phyloP scores from a whole-genome alignment of 64 coral and sea anemone genomes.

The Orbicella faveolata region DNA sequence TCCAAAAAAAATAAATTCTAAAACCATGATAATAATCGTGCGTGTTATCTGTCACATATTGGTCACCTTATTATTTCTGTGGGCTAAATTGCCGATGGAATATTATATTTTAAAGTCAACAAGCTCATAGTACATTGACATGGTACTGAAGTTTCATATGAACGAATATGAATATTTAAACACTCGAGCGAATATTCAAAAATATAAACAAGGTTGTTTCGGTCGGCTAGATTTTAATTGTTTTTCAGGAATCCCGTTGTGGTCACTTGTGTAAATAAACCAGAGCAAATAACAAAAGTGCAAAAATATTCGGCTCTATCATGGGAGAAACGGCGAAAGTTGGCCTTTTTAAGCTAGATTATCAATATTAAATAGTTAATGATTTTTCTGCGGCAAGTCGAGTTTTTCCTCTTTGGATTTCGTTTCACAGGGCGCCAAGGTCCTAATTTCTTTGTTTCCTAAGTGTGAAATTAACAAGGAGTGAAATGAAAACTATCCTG shows the following conservation, averaged over 20 bases:
- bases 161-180: not conserved
- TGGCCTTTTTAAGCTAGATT: not conserved
- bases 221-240: not conserved
- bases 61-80: too few relatives aligned
- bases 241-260: not conserved
- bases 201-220: not conserved
- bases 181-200: not conserved
- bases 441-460: slow-evolving; percentile 12
- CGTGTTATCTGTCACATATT: not conserved
- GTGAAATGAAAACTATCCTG: not conserved
- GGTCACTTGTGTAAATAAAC: not conserved
- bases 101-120: too few relatives aligned
- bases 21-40: not conserved
- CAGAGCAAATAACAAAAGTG: not conserved
- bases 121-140: too few relatives aligned
- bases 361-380: not conserved
- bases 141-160: too few relatives aligned
- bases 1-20: not conserved
- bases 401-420: not conserved
- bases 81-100: too few relatives aligned
- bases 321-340: not conserved
- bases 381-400: not conserved
- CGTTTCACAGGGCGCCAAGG: not conserved
- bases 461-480: slow-evolving; percentile 16
- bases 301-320: not conserved